phyloP scores from a whole-genome alignment of 2,113 vertebrate species.

The Mohoua ochrocephala region DNA sequence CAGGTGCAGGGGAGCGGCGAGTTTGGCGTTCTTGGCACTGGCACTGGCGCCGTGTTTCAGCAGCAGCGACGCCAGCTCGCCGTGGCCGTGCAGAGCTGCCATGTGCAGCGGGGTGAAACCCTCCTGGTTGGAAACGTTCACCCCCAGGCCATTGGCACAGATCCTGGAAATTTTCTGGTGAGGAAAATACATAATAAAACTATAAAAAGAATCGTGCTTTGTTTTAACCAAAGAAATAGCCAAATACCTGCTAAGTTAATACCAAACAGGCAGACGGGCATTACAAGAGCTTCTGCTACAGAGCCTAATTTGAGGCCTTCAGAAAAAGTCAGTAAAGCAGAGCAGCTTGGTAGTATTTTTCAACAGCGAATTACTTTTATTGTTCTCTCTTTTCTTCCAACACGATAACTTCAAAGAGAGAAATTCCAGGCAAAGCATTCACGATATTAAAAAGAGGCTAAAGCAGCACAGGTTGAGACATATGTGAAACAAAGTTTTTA shows the following conservation, averaged over 20 bases:
- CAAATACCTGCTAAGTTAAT: background rate
- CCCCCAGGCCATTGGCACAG: slow-evolving; percentile 74
- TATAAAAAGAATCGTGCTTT: background rate
- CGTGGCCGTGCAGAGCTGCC: slow-evolving; percentile 83
- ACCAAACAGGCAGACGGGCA: background rate
- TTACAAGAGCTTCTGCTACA: background rate
- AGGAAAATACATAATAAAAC: background rate
- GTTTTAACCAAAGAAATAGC: background rate
- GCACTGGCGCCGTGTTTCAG: slow-evolving; percentile 79
- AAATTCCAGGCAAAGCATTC: background rate
- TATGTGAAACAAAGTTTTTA: background rate
- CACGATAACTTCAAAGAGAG: background rate
- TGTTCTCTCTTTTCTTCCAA: background rate
- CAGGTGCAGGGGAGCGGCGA: slow-evolving; percentile 85
- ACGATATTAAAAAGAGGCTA: background rate
- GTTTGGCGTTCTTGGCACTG: slow-evolving; percentile 73
- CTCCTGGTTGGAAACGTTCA: slow-evolving; percentile 81
- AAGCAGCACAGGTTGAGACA: background rate
- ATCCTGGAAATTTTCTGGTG: slow-evolving; percentile 71
- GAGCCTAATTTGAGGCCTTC: background rate
- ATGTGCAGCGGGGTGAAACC: slow-evolving; percentile 85
- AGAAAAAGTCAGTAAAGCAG: background rate
- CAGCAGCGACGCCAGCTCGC: slow-evolving; percentile 73
- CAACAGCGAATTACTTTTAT: background rate
- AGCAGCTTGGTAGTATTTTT: background rate